These are phyloP conservation scores for Xyrauchen texanus DNA, from an alignment of 2,113 vertebrate genomes.

Conservation along the genomic window DNA sequence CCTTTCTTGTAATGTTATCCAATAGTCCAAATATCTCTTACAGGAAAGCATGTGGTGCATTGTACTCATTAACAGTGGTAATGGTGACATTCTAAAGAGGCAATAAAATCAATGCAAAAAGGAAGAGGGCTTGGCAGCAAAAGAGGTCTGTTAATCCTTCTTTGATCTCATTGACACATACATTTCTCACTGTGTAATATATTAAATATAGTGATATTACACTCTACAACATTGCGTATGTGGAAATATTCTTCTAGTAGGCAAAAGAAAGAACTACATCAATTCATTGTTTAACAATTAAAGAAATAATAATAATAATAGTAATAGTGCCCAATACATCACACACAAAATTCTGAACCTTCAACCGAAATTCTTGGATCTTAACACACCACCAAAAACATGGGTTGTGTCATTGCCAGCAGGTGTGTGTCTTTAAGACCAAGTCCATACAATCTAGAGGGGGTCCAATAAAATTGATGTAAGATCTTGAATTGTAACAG, in stretches of 20 bases:
- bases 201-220: neutral
- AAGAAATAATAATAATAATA: too few relatives aligned
- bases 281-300: too few relatives aligned
- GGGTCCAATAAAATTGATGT: too few relatives aligned
- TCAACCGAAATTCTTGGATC: too few relatives aligned
- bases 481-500: too few relatives aligned
- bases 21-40: constrained; percentile 1
- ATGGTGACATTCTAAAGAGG: constrained; percentile 18
- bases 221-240: neutral
- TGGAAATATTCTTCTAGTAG: neutral
- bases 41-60: neutral
- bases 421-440: too few relatives aligned
- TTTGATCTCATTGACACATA: constrained; percentile 27
- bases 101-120: constrained; percentile 41
- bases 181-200: neutral
- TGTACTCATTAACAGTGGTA: constrained; percentile 22
- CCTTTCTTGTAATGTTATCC: neutral
- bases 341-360: too few relatives aligned
- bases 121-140: constrained; percentile 15
- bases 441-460: too few relatives aligned
- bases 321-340: too few relatives aligned
- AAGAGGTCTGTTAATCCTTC: neutral
- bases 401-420: too few relatives aligned
- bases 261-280: too few relatives aligned
- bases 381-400: too few relatives aligned